Evolutionary conservation across 2,797 vertebrate species (phyloP).

Genomic region (Coccyzus lansbergi): DNA sequence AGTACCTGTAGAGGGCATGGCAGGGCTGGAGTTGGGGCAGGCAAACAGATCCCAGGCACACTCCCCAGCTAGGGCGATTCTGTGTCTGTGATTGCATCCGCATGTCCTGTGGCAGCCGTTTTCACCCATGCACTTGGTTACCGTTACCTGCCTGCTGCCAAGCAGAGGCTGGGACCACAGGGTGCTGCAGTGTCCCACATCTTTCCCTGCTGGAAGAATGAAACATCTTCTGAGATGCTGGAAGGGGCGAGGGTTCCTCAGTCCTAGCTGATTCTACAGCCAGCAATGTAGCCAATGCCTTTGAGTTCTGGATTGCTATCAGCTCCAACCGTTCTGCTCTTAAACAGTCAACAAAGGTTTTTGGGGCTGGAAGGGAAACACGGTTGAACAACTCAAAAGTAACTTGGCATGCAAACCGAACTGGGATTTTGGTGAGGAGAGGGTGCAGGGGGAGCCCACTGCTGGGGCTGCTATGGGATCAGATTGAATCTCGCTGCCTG

Average conservation of each 20-base stretch:
- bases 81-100: neutral
- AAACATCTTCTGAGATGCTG: neutral
- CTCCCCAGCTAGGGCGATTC: neutral
- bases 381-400: neutral
- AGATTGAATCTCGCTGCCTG: too few species aligned
- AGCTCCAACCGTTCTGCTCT: neutral
- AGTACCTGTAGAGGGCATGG: neutral
- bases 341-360: neutral
- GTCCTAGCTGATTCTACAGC: neutral
- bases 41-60: neutral
- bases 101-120: neutral
- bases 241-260: neutral
- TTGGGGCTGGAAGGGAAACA: neutral
- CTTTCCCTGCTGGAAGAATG: neutral
- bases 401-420: neutral
- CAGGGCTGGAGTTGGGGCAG: neutral
- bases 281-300: neutral
- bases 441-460: fast-evolving
- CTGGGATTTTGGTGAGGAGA: neutral
- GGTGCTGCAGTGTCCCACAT: neutral
- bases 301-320: fast-evolving
- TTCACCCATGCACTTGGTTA: neutral
- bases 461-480: neutral
- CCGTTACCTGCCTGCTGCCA: neutral
- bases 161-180: neutral